phyloP scores from a whole-genome alignment of 1,140 invertebrate species.

The Drosophila suzukii region DNA sequence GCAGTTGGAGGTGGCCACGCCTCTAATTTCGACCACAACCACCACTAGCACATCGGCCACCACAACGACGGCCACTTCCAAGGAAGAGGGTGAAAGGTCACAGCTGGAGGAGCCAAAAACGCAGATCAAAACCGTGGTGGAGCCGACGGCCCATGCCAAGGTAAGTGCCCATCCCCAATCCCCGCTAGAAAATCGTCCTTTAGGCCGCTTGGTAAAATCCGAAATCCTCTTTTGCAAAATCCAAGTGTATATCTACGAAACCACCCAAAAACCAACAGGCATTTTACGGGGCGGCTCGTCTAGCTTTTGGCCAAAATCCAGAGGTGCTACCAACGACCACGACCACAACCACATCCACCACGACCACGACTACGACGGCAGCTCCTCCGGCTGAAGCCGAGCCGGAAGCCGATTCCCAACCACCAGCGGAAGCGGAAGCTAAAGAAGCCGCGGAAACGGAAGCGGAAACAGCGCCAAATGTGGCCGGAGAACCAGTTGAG shows the following conservation, averaged over 20 bases:
- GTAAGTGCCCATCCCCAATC: constrained; percentile 9
- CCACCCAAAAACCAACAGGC: constrained; percentile 80
- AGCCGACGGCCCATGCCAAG: constrained; percentile 64
- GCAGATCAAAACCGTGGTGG: constrained; percentile 46
- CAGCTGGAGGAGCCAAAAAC: constrained; percentile 68
- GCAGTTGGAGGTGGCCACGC: constrained; percentile 74
- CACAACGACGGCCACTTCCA: constrained; percentile 64
- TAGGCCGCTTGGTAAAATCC: constrained; percentile 58
- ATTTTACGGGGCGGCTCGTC: constrained; percentile 81
- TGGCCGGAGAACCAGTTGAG: constrained; percentile 35
- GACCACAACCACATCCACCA: constrained; percentile 55
- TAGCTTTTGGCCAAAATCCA: constrained; percentile 83
- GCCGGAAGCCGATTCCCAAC: constrained; percentile 14
- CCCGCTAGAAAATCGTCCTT: background rate
- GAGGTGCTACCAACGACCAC: constrained; percentile 76
- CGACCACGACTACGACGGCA: constrained; percentile 51
- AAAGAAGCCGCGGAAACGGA: constrained; percentile 13
- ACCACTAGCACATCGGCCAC: constrained; percentile 72
- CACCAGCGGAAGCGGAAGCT: constrained; percentile 3
- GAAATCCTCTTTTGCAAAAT: constrained; percentile 71
- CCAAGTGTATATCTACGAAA: constrained; percentile 80
- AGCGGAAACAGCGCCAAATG: background rate
- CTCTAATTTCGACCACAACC: constrained; percentile 68
- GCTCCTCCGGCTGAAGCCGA: constrained; percentile 29
- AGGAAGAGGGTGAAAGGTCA: constrained; percentile 63